Evolutionary conservation across 2,888 invertebrate species (phyloP).

Genomic region (Microctonus brassicae): DNA sequence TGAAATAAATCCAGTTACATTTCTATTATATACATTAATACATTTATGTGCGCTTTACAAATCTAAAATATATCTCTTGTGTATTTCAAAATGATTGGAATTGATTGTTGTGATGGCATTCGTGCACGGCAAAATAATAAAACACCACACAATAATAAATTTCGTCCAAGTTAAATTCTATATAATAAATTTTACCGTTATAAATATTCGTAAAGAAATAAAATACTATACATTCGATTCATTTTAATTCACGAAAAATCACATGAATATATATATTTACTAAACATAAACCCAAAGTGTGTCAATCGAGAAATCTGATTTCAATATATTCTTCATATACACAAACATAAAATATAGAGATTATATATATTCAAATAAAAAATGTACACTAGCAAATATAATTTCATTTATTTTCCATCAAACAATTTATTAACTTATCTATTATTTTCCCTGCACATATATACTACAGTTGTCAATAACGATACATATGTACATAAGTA

Average conservation of each 20-base stretch:
- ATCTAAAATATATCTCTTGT: constrained; percentile 45
- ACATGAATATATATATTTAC: neutral
- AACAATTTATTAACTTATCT: neutral
- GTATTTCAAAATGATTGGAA: constrained; percentile 51
- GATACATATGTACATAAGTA: neutral
- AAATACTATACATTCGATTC: constrained; percentile 1
- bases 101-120: constrained; percentile 34
- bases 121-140: neutral
- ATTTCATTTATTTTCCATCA: constrained; percentile 11
- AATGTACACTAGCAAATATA: neutral
- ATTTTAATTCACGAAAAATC: neutral
- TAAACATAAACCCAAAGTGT: constrained; percentile 41
- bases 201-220: constrained; percentile 1
- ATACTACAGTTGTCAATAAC: neutral
- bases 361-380: neutral
- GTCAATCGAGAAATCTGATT: constrained; percentile 32
- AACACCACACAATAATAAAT: constrained; percentile 22
- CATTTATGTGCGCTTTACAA: constrained; percentile 56
- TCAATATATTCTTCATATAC: neutral
- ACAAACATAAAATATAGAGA: neutral
- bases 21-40: constrained; percentile 51
- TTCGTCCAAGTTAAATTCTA: constrained; percentile 40
- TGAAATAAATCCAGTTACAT: constrained; percentile 28
- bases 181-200: constrained; percentile 47
- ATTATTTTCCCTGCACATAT: neutral